phyloP scores from a whole-genome alignment of 2,113 vertebrate genomes.

The Atherinomorus stipes region DNA sequence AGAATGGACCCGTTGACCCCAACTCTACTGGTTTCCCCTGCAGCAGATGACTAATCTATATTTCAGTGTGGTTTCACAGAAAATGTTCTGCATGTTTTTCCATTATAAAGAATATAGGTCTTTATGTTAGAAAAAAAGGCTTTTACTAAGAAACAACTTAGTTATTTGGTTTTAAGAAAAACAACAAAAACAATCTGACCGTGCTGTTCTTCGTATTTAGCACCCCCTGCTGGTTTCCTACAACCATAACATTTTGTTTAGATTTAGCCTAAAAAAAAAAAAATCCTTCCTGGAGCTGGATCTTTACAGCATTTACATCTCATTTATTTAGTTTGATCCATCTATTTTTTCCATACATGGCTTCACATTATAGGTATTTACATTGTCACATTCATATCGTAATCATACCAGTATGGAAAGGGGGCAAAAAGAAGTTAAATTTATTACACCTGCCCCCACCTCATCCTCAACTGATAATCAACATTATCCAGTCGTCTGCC shows the following conservation, averaged over 20 bases:
- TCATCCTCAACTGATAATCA: too few relatives aligned
- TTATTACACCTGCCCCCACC: too few relatives aligned
- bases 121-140: not conserved
- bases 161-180: conserved; percentile 11
- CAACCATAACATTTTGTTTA: not conserved
- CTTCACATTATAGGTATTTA: too few relatives aligned
- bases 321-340: too few relatives aligned
- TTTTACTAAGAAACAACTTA: conserved; percentile 17
- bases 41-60: not conserved
- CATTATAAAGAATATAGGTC: not conserved
- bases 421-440: too few relatives aligned
- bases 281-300: too few relatives aligned
- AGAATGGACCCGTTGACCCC: not conserved
- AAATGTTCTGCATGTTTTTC: not conserved
- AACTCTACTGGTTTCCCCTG: not conserved
- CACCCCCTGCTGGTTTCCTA: conserved; percentile 45
- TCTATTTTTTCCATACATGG: too few relatives aligned
- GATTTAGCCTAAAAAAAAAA: too few relatives aligned
- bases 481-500: too few relatives aligned
- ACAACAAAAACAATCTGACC: not conserved
- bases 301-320: too few relatives aligned
- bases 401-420: too few relatives aligned
- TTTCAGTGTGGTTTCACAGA: not conserved
- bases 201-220: conserved; percentile 1
- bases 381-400: too few relatives aligned